Evolutionary conservation across 2,113 vertebrate species (phyloP), one percentile per base, ranked within the genome.

Genomic region (Brachyhypopomus gauderio): DNA sequence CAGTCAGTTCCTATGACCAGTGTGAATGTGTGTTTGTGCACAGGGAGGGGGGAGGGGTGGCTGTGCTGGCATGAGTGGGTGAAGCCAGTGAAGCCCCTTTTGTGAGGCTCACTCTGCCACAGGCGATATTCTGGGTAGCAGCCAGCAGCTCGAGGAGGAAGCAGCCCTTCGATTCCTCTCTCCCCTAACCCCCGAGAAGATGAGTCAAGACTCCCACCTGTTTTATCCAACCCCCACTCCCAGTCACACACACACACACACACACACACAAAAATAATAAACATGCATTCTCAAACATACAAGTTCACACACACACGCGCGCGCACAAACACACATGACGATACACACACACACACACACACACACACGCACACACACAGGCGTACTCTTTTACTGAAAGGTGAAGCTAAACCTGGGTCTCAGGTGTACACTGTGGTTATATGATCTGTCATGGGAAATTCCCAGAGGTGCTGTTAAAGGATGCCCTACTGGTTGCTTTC

Each of bases 41-140:
- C 69, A 30, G 76, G 27, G n/a, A 5, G 73, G 27, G 70, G 79
- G 62, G 74, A 66, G 38, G 67, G 66, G 69, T 71, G 41, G n/a
- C n/a, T 73, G 72, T 75, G 79, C n/a, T 78, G 70, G 75, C 79
- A 77, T 74, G 75, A 74, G 79, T 81, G 62, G 79, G 79, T 75
- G 77, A 67, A 77, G 58, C 22, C 74, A 22, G 63, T 48, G 70
- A 80, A 59, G 59, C 66, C 70, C 45, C 52, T 56, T 76, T 84
- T 84, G 77, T 80, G 62, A 80, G 70, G 38, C 58, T 56, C 69
- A 70, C 34, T 72, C 27, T 75, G 60, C 79, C 71, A 56, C 9
- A 55, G 73, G 79, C 41, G 55, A 67, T 75, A 6, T 23, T 62
- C 45, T 84, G 82, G 82, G 66, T 38, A 36, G 17, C 72, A 34